Evolutionary conservation across 23 tunicate species (phyloP), one percentile per base, ranked within the genome.

Genomic region (Trididemnum clinides): DNA sequence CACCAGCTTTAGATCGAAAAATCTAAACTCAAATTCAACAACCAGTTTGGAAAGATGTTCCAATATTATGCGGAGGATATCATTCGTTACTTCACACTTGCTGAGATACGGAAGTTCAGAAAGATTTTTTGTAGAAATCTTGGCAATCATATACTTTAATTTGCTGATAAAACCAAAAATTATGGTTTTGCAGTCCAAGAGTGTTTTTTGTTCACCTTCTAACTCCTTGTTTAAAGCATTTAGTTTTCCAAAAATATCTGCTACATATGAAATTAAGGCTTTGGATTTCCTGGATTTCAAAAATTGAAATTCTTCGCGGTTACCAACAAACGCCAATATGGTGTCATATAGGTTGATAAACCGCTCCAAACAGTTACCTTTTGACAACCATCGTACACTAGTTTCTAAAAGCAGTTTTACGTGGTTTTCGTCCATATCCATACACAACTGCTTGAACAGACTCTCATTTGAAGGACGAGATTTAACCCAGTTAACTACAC

Each of bases 1-100:
- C 77, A 70, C 30, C 6, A 28, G 36, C 30, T 70, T 28, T 4
- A 70, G 77, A 70, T 70, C 77, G 3, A 21, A 70, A 70, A 70
- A 70, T 70, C 77, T 70, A 7, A 37, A 70, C 37, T 70, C 30
- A 6, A 70, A 70, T 21, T 70, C 77, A 27, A 70, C 77, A 70
- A 70, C 37, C 77, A 70, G 37, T 3, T 70, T 70, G 28, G 36
- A 28, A 70, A 70, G 77, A 70, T 31, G 77, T 27, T 70, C 38
- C 77, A 70, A 70, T 70, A 70, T 70, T 70, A 70, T 70, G 6
- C 38, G 77, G 21, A 70, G 77, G 77, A 21, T 70, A 70, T 70
- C 54, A 44, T 44, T 44, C 15, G 54, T 44, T 44, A 15, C 12
- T 44, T 15, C 71, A 63, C 71, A 63, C 28, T 25, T 63, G 71